Evolutionary conservation across 2,797 vertebrate genomes (phyloP), one percentile per base, ranked within the genome.

Genomic region (Lerista edwardsae): DNA sequence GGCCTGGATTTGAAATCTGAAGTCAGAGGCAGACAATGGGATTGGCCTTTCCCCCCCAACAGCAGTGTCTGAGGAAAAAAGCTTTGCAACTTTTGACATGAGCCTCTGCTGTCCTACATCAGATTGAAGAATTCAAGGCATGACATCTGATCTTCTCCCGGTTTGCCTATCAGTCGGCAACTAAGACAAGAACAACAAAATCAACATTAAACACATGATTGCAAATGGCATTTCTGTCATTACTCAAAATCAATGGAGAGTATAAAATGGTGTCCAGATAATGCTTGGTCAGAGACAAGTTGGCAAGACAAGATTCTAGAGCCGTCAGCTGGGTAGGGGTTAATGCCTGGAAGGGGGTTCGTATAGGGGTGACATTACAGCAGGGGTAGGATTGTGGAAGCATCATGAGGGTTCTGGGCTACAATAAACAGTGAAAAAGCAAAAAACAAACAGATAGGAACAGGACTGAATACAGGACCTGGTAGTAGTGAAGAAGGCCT

Each of bases 51-150:
- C 23, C 55, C n/a, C 76, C 34, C 78, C 77, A 86, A n/a, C 31
- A n/a, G 15, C n/a, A 57, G 21, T 17, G 62, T 4, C 34, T 79
- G 12, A 19, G 75, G 19, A 2, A 64, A 44, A 23, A 71, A 36
- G 29, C 4, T 84, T 79, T 72, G 78, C 31, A 41, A 82, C 12
- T 87, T 88, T 80, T 90, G 44, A 62, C 82, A 85, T 75, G 81
- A 75, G 69, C 2, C 34, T 87, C n/a, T 67, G 0, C 0, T 87
- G 47, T 86, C 71, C 41, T 1, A 72, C 88, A 59, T 71, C 90
- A 87, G 34, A 5, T 83, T 62, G 64, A 15, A 87, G 83, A 93
- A 83, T 72, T 47, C 77, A 87, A 86, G 19, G 31, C 59, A 41
- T 19, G 31, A 79, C n/a, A 10, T 81, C 44, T 90, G 19, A 74